Base-by-base conservation (phyloP, 2,113 vertebrate genomes). In the Eublepharis macularius region DNA sequence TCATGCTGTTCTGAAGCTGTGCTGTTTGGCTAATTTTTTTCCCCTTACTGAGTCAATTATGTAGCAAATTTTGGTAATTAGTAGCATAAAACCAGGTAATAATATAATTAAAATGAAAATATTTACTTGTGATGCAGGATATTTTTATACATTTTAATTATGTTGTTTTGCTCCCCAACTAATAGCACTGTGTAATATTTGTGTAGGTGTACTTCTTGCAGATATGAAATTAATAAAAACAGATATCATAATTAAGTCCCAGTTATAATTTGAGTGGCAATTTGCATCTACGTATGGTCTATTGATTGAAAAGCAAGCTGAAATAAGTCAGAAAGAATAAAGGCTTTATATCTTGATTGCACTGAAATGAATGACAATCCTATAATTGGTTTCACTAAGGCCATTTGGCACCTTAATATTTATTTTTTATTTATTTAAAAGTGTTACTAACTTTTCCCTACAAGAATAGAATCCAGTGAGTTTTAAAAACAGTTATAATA, bases 41-140 rank as follows among this genome's bases (percentile, higher is more conserved):
- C 65, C 75, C 43, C 93, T 92, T 90, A 82, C 83, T 94, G 94
- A 96, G 95, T 95, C 94, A 96, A 96, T 96, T 97, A 96, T 94
- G 94, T 86, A 92, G 94, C 92, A 96, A 96, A 96, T 95, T 93
- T 86, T 90, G 82, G 93, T 95, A 95, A 97, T 97, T 96, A 95
- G 94, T 90, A 92, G 88, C 92, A 96, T 94, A 95, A 95, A 95
- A 87, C 92, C 93, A 96, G 92, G 92, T 95, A 96, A 97, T 96
- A 96, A 94, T 94, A 95, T 95, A 97, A 97, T 97, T 96, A 96
- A 96, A 96, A 95, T 93, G 89, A 95, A 97, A 96, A 95, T 96
- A 95, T 96, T 95, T 96, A 92, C 94, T 96, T 95, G 84, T 91
- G 94, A 85, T 83, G 89, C 0, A 1, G 88, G 87, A 87, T 94